Conservation (phyloP, 2,797 vertebrate genomes). For the Austrolebias charrua region DNA sequence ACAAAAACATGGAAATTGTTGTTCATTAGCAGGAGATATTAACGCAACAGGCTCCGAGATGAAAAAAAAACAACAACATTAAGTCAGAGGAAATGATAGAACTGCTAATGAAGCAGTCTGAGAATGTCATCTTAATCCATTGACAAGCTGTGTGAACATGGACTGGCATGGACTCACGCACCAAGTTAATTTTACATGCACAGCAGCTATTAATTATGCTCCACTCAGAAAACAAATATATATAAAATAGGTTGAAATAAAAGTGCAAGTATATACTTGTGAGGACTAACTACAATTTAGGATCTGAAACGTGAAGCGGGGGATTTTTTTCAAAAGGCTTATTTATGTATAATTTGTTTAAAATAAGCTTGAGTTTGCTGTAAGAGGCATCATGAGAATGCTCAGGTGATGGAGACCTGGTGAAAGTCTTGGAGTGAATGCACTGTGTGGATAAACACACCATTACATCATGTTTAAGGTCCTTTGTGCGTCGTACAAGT, state of each 20-base stretch:
- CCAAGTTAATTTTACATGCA: slow-evolving; percentile 33
- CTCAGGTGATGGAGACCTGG: background rate
- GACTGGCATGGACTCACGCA: slow-evolving; percentile 26
- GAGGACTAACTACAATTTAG: background rate
- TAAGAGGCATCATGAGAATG: background rate
- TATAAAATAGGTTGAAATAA: slow-evolving; percentile 18
- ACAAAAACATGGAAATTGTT: slow-evolving; percentile 27
- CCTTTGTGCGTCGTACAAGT: background rate
- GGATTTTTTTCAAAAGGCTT: background rate
- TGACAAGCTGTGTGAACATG: slow-evolving; percentile 39
- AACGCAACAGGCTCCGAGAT: slow-evolving; percentile 12
- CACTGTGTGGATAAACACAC: background rate
- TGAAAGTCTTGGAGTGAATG: background rate
- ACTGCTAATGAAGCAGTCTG: slow-evolving; percentile 38
- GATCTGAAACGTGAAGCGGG: background rate
- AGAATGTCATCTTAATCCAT: slow-evolving; percentile 55
- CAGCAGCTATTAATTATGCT: slow-evolving; percentile 34
- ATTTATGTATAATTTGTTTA: slow-evolving; percentile 3
- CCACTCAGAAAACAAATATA: slow-evolving; percentile 19
- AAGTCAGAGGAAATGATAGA: slow-evolving; percentile 30
- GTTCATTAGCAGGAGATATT: slow-evolving; percentile 3
- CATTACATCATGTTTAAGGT: background rate
- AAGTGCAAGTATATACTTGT: background rate
- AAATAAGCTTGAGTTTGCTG: slow-evolving; percentile 1
- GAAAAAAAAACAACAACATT: slow-evolving; percentile 5